Conservation (phyloP, 2,888 invertebrate species). For the Diarsia dahlii region DNA sequence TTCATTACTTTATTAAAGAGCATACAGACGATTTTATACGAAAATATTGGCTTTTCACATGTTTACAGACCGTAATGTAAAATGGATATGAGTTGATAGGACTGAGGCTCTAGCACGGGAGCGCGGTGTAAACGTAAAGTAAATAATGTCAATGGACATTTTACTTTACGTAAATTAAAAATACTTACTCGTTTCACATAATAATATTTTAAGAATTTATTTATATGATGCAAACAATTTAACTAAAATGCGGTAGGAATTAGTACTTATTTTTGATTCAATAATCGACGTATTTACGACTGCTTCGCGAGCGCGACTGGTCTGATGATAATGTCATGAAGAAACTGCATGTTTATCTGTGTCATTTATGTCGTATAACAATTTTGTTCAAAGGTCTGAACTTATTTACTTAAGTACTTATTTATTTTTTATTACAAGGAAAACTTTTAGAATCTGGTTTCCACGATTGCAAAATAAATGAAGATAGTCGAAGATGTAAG, state of each 20-base stretch:
- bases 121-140: background rate
- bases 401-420: no score
- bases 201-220: background rate
- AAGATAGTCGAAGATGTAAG: background rate
- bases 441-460: background rate
- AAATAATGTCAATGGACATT: background rate
- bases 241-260: no score
- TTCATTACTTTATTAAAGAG: slow-evolving; percentile 81
- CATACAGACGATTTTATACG: slow-evolving; percentile 76
- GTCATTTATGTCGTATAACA: background rate
- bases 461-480: slow-evolving; percentile 10
- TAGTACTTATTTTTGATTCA: background rate
- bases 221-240: background rate
- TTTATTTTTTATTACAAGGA: no score
- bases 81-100: background rate
- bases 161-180: background rate
- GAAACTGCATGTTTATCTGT: background rate
- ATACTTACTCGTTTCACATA: background rate
- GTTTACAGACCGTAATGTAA: slow-evolving; percentile 48
- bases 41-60: slow-evolving; percentile 72
- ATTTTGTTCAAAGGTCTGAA: background rate
- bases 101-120: background rate
- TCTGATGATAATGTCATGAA: background rate
- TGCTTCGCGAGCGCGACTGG: background rate
- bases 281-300: background rate